Evolutionary conservation across 2,888 invertebrate genomes (phyloP), one percentile per base, ranked within the genome.

Genomic region (Cetonia aurata): DNA sequence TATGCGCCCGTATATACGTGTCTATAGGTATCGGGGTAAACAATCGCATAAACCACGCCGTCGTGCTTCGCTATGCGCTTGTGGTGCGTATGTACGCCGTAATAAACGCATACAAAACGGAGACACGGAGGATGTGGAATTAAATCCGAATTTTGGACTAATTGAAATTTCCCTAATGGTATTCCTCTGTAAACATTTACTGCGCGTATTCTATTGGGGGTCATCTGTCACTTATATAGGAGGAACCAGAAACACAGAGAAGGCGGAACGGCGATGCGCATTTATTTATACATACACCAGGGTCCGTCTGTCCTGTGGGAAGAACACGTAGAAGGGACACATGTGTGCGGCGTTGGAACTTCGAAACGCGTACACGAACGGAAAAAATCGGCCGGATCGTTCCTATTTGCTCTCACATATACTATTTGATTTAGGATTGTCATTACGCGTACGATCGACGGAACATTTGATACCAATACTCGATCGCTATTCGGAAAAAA

Each of bases 121-220:
- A 55, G 46, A 44, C 55, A 33, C n/a, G 25, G 37, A 57, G 48
- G 67, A 57, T 57, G 37, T 44, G 44, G 66, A 69, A 68, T 71
- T 68, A 71, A 69, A 69, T 71, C 69, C 53, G 44, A 65, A 65
- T 62, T 65, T 70, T 71, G 74, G 75, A 76, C 80, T 83, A 83
- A 84, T 84, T 84, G 84, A 84, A 84, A 84, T 83, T 81, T 82
- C 82, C 83, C 83, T 84, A 84, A 84, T 84, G 83, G 84, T 80
- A 78, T 84, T 84, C 81, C 83, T 81, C 81, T 84, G 84, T 84
- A 82, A 82, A 83, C 82, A 82, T 82, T 79, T 78, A 76, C 72
- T 66, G 62, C 65, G 67, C 69, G 75, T 73, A 75, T 79, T 78
- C 81, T 79, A 78, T 76, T 71, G 84, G 83, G 84, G 81, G 79